These are phyloP conservation scores for Dilophus febrilis DNA, from an alignment of 2,888 invertebrate species.

Conservation along the genomic window DNA sequence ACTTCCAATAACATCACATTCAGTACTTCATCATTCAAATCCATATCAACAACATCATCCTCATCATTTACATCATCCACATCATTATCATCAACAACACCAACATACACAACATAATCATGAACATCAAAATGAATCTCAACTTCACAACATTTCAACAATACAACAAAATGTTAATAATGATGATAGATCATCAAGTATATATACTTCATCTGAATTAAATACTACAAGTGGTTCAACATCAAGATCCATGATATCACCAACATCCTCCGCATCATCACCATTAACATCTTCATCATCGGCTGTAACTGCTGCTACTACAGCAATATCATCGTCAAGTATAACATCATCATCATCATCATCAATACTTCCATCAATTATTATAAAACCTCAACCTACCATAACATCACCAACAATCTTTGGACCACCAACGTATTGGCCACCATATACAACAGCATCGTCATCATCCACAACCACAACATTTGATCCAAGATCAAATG, in stretches of 20 bases:
- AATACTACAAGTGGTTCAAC: too few species aligned
- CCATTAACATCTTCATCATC: background rate
- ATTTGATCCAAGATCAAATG: conserved; percentile 19
- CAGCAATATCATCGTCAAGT: background rate
- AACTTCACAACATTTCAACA: too few species aligned
- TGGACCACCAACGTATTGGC: conserved; percentile 37
- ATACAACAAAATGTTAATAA: too few species aligned
- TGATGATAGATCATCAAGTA: too few species aligned
- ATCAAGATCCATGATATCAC: too few species aligned
- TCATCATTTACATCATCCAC: conserved; percentile 20
- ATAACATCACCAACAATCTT: conserved; percentile 28
- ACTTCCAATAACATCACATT: too few species aligned
- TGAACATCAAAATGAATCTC: too few species aligned
- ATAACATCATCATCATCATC: conserved; percentile 2
- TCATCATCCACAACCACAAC: conserved; percentile 30
- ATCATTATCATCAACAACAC: conserved; percentile 19
- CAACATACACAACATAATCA: conserved; percentile 16
- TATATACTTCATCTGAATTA: too few species aligned
- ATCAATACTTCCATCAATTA: conserved; percentile 10
- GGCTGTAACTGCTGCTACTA: too few species aligned
- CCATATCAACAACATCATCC: too few species aligned
- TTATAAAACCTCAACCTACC: too few species aligned
- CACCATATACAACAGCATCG: conserved; percentile 33
- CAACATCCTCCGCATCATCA: conserved; percentile 1
- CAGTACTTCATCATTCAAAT: conserved; percentile 18